Percentiles rank a stretch among this genome's conserved stretches.
Conservation (phyloP, 2,113 vertebrate genomes). For the Tragelaphus scriptus region DNA sequence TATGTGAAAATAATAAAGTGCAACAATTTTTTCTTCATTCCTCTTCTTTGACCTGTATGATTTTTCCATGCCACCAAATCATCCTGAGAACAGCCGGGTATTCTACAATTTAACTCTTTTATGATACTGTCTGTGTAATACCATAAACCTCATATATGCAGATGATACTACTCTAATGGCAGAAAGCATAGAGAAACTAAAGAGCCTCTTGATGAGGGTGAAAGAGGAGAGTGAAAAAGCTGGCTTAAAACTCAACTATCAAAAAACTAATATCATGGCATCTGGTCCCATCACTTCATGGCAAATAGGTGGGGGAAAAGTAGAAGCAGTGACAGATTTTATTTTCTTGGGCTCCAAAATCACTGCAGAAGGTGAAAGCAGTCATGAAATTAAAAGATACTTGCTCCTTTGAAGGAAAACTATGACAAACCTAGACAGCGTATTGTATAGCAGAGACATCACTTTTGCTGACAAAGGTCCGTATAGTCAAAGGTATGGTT, state of each 20-base stretch:
- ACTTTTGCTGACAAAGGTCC: background rate
- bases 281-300: background rate
- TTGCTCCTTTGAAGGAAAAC: background rate
- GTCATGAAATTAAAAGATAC: background rate
- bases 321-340: background rate
- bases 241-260: background rate
- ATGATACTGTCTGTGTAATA: background rate
- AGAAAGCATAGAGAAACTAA: background rate
- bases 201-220: background rate
- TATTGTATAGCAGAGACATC: background rate
- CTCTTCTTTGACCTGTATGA: background rate
- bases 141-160: background rate
- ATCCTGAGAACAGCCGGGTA: background rate
- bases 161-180: background rate
- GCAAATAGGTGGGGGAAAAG: background rate
- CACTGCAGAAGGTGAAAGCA: background rate
- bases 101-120: background rate
- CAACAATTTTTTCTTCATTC: background rate
- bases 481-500: background rate
- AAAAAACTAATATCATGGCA: background rate
- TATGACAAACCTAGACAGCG: background rate
- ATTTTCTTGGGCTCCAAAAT: background rate
- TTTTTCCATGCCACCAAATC: background rate
- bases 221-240: background rate
- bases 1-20: background rate